Evolutionary conservation across 2,113 vertebrate species (phyloP).

Genomic region (Burhinus bistriatus): DNA sequence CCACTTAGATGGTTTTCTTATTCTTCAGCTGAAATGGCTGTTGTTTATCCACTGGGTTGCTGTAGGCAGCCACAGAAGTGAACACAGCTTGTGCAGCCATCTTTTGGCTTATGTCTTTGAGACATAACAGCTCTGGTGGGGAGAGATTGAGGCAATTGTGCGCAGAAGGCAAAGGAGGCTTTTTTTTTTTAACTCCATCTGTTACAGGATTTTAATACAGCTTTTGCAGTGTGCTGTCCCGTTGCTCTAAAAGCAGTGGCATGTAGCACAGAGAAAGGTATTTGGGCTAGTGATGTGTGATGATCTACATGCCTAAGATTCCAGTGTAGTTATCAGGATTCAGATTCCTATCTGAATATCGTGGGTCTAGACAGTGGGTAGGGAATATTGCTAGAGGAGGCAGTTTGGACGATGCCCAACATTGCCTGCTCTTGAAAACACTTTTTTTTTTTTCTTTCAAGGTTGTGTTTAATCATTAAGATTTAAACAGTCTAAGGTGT

Average conservation of each 20-base stretch:
- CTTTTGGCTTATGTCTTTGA: conserved; percentile 7
- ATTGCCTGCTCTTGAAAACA: not conserved
- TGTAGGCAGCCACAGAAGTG: not conserved
- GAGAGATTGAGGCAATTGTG: not conserved
- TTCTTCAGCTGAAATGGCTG: not conserved
- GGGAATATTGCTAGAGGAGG: not conserved
- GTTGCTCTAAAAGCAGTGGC: not conserved
- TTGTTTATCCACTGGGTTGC: not conserved
- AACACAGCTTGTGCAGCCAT: conserved; percentile 1
- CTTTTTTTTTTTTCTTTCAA: not conserved
- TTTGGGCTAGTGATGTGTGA: not conserved
- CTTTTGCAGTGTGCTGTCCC: not conserved
- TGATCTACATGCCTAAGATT: not conserved
- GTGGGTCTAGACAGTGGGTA: conserved; percentile 4
- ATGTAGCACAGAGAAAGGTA: not conserved
- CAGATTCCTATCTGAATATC: conserved; percentile 1
- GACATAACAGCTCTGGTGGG: not conserved
- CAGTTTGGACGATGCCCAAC: not conserved
- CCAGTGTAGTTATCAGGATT: not conserved
- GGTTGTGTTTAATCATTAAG: not conserved
- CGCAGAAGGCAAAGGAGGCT: not conserved
- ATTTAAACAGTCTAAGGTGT: not conserved
- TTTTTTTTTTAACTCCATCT: not conserved
- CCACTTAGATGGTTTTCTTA: not conserved
- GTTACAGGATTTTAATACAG: not conserved